Evolutionary conservation across 30 jellyfish, hydroid and myxozoan species (phyloP), one percentile per base, ranked within the genome.

Genomic region (Pelagia noctiluca): DNA sequence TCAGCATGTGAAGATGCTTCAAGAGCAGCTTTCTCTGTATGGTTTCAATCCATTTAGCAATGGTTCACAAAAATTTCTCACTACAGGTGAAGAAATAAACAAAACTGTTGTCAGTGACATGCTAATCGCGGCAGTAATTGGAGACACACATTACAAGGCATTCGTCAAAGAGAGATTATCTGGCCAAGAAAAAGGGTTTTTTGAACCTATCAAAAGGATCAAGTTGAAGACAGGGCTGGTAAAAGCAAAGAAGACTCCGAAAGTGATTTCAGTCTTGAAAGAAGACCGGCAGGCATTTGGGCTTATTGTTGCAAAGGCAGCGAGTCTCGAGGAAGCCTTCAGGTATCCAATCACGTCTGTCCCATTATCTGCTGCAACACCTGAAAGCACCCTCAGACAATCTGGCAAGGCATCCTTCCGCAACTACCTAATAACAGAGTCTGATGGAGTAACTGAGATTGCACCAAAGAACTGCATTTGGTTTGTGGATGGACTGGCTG

Each of bases 221-320:
- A 75, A 77, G 67, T 33, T 77, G 42, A 54, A 57, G 24, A 52
- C 47, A 67, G 70, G 60, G 80, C 54, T 18, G 62, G 33, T 36
- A 67, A 34, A n/a, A 67, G 26, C 80, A 67, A 67, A 67, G 62
- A 38, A 22, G 73, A 38, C 72, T 7, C 83, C 0, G 50, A 22
- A 46, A 71, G 42, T 24, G 68, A 71, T 34, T 38, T 47, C 86
- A 19, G 80, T 82, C 42, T 50, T 82, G 35, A 82, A 82, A 71
- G 79, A 71, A 50, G 92, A 52, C 74, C 80, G 92, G 19, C 87
- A 82, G 52, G 91, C 91, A n/a, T 81, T 81, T 82, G 92, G 92
- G 38, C 70, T 70, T 30, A 33, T 82, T 34, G 86, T 82, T 53
- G 73, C 92, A 12, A 82, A 82, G 53, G 86, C 92, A 23, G 57